Percentiles rank a stretch among this genome's conserved stretches.
Evolutionary conservation across 2,113 vertebrate species (phyloP).

Genomic region (Phylloscopus trochilus): DNA sequence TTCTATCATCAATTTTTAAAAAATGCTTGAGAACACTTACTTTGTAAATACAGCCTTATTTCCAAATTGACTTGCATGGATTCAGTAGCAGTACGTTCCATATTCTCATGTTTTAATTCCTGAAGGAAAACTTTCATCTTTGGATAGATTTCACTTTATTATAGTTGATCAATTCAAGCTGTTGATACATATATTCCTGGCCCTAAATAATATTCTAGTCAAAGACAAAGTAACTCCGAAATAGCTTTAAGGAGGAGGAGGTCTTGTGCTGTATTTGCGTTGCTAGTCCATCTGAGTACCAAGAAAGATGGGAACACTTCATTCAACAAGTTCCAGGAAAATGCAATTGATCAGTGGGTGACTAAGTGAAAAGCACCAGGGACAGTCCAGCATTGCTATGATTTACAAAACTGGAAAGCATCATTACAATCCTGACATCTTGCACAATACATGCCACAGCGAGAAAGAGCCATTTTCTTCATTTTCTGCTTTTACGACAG

Average conservation of each 20-base stretch:
- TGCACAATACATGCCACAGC: not conserved
- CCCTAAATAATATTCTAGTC: not conserved
- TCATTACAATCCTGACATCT: not conserved
- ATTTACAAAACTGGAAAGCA: not conserved
- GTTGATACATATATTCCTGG: not conserved
- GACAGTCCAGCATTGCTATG: not conserved
- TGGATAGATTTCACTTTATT: not conserved
- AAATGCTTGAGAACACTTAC: constrained; percentile 26
- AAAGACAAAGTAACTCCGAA: not conserved
- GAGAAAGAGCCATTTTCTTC: not conserved
- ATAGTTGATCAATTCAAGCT: constrained; percentile 1
- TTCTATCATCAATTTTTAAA: constrained; percentile 16
- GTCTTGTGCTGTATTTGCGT: not conserved
- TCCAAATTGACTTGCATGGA: not conserved
- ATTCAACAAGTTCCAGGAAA: constrained; percentile 24
- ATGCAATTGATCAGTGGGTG: not conserved
- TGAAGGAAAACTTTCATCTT: constrained; percentile 41
- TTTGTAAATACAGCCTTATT: constrained; percentile 19
- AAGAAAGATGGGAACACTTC: not conserved
- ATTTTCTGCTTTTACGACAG: not conserved
- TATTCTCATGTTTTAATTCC: not conserved
- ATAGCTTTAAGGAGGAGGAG: not conserved
- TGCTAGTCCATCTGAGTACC: not conserved
- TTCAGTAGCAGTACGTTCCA: constrained; percentile 2
- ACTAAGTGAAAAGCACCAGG: constrained; percentile 7